Percentiles rank a stretch among this genome's conserved stretches.
These are phyloP conservation scores for Anolis carolinensis DNA, from an alignment of 2,113 vertebrate genomes.

Conservation along the genomic window DNA sequence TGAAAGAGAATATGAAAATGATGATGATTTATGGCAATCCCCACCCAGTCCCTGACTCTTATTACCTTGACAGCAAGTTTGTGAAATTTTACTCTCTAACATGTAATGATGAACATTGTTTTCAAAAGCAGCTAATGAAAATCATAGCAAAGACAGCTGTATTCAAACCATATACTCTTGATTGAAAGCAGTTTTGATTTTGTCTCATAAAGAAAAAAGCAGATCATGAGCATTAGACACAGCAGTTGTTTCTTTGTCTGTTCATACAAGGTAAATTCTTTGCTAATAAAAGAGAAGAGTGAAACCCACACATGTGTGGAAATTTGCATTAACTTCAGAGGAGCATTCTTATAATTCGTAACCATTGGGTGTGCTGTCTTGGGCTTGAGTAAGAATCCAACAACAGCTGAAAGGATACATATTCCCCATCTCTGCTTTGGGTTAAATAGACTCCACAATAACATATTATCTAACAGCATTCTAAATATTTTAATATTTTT, in stretches of 20 bases:
- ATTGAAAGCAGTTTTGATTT: not conserved
- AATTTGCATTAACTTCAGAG: not conserved
- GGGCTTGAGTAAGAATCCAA: no score
- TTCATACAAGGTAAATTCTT: not conserved
- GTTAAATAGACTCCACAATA: not conserved
- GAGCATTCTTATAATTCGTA: not conserved
- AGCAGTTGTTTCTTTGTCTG: not conserved
- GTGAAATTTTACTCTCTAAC: not conserved
- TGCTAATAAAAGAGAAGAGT: not conserved
- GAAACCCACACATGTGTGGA: not conserved
- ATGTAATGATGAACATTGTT: not conserved
- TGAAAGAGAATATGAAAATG: slow-evolving; percentile 2
- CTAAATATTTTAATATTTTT: not conserved
- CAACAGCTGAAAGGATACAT: not conserved
- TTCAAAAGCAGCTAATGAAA: not conserved
- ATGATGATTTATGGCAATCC: not conserved
- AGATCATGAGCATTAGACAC: not conserved
- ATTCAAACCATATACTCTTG: not conserved
- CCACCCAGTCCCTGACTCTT: not conserved
- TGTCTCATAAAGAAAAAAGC: not conserved
- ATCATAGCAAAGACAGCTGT: not conserved
- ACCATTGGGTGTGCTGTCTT: no score
- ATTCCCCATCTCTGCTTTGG: not conserved
- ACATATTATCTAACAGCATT: not conserved
- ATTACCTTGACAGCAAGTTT: not conserved